Percentiles rank a stretch among this genome's conserved stretches.
Conservation (phyloP, 2,113 vertebrate genomes). For the Larimichthys polyactis region DNA sequence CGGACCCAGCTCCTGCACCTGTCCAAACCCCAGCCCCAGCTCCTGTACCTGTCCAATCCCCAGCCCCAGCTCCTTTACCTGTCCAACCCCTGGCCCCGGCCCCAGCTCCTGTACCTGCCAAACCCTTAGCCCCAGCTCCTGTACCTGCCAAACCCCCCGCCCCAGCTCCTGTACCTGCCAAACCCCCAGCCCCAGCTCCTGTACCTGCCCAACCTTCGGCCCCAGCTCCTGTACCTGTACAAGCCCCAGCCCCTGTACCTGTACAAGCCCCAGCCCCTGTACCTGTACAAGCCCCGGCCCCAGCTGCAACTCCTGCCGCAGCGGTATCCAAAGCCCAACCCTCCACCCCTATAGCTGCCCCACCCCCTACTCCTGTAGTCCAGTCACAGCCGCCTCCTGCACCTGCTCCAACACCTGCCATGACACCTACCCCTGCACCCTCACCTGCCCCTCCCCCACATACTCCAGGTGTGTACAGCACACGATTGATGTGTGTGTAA, state of each 20-base stretch:
- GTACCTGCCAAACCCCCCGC: neutral
- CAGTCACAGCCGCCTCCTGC: slow-evolving; percentile 15
- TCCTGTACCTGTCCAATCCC: neutral
- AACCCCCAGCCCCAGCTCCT: neutral
- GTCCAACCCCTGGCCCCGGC: neutral
- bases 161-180: neutral
- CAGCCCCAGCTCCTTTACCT: neutral
- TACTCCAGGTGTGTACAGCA: slow-evolving; percentile 74
- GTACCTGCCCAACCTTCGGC: neutral
- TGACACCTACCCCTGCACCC: slow-evolving; percentile 8
- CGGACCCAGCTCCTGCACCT: neutral
- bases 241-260: neutral
- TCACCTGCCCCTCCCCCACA: slow-evolving; percentile 58
- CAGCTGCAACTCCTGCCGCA: neutral
- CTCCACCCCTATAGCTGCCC: neutral
- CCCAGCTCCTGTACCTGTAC: neutral
- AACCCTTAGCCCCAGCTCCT: neutral
- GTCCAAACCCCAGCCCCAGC: neutral
- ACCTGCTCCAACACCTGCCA: slow-evolving; percentile 3
- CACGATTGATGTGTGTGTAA: slow-evolving; percentile 2
- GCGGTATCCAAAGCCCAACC: neutral
- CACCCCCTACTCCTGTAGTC: slow-evolving; percentile 9
- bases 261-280: neutral
- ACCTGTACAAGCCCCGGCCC: neutral
- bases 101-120: neutral